Percentiles rank a stretch among this genome's conserved stretches.
Conservation (phyloP, 2,888 invertebrate species). For the Ichneumoninae sp. region DNA sequence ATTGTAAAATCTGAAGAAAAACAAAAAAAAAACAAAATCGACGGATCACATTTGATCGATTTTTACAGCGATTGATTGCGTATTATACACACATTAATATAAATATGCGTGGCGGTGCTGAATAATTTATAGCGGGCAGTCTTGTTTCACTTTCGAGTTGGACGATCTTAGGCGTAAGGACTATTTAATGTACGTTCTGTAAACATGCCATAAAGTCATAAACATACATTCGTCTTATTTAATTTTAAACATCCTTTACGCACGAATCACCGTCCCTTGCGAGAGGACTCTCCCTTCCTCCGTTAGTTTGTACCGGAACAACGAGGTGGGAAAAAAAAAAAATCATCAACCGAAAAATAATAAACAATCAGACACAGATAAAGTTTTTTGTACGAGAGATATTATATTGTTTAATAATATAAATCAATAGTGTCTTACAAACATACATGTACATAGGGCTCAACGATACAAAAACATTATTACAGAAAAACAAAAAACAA, state of each 20-base stretch:
- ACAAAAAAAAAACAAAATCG: not conserved
- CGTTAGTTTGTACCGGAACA: constrained; percentile 1
- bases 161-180: constrained; percentile 63
- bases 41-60: constrained; percentile 20
- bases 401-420: constrained; percentile 77
- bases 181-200: constrained; percentile 50
- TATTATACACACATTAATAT: constrained; percentile 19
- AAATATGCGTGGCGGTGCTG: constrained; percentile 51
- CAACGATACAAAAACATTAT: constrained; percentile 76
- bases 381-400: constrained; percentile 71
- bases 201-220: constrained; percentile 64
- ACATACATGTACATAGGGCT: constrained; percentile 77
- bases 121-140: constrained; percentile 64
- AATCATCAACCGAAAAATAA: constrained; percentile 37
- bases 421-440: constrained; percentile 79
- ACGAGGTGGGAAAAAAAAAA: constrained; percentile 17
- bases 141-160: constrained; percentile 70
- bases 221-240: constrained; percentile 32
- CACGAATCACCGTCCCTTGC: not conserved
- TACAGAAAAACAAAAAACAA: constrained; percentile 56
- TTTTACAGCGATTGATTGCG: constrained; percentile 26
- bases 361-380: constrained; percentile 54
- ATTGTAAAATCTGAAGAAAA: not conserved
- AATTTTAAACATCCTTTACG: constrained; percentile 19
- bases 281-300: not conserved